A percentile compares a stretch with the other conserved stretches of the same genome.
phyloP scores from a whole-genome alignment of 2,888 invertebrate species.

The Acleris laterana region DNA sequence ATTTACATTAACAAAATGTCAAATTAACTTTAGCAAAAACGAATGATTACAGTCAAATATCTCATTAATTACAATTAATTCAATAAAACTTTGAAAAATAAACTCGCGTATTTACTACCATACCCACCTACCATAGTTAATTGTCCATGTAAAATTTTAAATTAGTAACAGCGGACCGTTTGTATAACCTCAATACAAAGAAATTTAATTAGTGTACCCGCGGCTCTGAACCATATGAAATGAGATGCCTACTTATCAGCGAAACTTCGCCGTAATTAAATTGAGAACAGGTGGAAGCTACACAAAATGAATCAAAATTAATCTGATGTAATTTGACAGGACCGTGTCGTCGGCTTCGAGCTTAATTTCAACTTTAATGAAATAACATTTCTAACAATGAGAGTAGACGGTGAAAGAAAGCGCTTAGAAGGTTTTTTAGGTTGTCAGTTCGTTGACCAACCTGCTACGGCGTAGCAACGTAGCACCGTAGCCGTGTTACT shows the following conservation, averaged over 20 bases:
- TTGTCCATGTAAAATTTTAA: neutral
- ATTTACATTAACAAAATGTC: too few relatives aligned
- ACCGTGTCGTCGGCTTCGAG: constrained; percentile 60
- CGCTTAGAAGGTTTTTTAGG: neutral
- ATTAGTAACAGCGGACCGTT: neutral
- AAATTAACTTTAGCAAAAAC: too few relatives aligned
- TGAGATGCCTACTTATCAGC: constrained; percentile 74
- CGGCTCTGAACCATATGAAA: constrained; percentile 66
- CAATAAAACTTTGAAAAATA: too few relatives aligned
- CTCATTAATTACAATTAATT: too few relatives aligned
- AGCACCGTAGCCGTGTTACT: neutral
- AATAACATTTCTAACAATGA: constrained; percentile 58
- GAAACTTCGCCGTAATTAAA: constrained; percentile 73
- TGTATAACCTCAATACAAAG: constrained; percentile 45
- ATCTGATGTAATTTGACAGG: constrained; percentile 73
- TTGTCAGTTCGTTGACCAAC: neutral
- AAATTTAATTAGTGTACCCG: constrained; percentile 66
- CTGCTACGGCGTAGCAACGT: constrained; percentile 7
- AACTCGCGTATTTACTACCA: too few relatives aligned
- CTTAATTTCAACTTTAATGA: constrained; percentile 69
- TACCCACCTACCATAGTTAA: neutral
- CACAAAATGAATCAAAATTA: constrained; percentile 80
- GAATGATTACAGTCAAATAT: too few relatives aligned
- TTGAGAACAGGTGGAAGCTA: constrained; percentile 76
- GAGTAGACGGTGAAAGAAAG: constrained; percentile 44